Base-by-base conservation (phyloP, 2,113 vertebrate species). In the Rhipidura dahli region DNA sequence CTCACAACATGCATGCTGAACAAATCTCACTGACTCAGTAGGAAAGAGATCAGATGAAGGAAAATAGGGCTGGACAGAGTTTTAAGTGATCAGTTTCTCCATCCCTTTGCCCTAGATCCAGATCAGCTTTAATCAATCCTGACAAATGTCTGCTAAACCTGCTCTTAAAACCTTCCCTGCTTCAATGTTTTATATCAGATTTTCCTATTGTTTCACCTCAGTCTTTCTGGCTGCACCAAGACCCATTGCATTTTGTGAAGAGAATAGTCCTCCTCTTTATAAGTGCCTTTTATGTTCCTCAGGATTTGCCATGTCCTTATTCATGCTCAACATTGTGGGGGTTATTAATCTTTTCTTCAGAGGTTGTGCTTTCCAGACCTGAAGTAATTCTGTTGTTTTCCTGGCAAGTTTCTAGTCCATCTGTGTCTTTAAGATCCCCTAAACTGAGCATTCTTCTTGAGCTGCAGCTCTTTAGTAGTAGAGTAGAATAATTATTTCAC, bases 401-500 rank as follows among this genome's bases (percentile, higher is more conserved):
- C 49, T 68, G 9, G 6, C 3, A 21, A 76, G 16, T 57, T 76
- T 69, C 28, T 56, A n/a, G 8, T 26, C 33, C 5, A 9, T 60
- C 44, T 85, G 11, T 53, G 11, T 61, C 45, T 56, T 93, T 89
- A 60, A 51, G 30, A 3, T 60, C 1, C 22, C 20, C 35, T 71
- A 57, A 91, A 60, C 31, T 51, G 30, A 93, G 8, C 11, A 53
- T 6, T 6, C 5, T n/a, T 80, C 31, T 61, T 40, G 40, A 35
- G 50, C 17, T 94, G 37, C 56, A 80, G 45, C 11, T 45, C 49
- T 76, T 92, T 57, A 61, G 61, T 76, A 68, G n/a, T 45, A 42
- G 35, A 68, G 44, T 40, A 94, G 73, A 83, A 75, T 63, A 78
- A 92, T 84, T 68, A 61, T 85, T 94, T 95, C 87, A 92, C 82